Conservation (phyloP, 2,113 vertebrate species). For the Okapia johnstoni region DNA sequence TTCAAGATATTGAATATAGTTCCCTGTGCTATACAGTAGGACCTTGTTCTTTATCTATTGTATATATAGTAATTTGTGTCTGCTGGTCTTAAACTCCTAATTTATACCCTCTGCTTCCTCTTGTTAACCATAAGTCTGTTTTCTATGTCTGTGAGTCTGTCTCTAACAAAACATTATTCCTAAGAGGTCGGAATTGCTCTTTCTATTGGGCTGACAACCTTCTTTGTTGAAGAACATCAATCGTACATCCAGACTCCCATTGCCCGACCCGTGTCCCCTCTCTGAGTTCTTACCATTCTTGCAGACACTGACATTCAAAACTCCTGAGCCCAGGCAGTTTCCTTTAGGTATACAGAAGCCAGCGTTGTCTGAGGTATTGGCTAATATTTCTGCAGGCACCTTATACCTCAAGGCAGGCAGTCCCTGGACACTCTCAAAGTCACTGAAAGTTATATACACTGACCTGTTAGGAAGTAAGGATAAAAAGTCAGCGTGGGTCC, state of each 20-base stretch:
- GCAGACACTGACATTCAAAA: slow-evolving; percentile 92
- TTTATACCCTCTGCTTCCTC: neutral
- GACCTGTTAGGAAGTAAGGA: slow-evolving; percentile 81
- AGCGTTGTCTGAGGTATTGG: slow-evolving; percentile 92
- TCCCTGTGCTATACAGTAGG: neutral
- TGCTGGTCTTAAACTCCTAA: neutral
- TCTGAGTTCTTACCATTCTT: slow-evolving; percentile 84
- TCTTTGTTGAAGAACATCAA: neutral
- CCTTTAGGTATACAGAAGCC: slow-evolving; percentile 93
- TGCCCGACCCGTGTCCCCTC: fast-evolving
- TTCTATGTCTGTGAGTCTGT: neutral
- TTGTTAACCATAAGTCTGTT: neutral
- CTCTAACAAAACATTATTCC: neutral
- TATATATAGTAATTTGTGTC: neutral
- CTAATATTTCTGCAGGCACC: slow-evolving; percentile 87
- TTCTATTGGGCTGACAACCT: neutral
- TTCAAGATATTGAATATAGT: neutral
- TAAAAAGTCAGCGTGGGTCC: neutral
- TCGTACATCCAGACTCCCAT: neutral
- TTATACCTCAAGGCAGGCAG: slow-evolving; percentile 89
- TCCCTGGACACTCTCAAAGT: slow-evolving; percentile 82
- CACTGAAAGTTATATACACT: slow-evolving; percentile 86
- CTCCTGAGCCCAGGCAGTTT: slow-evolving; percentile 90
- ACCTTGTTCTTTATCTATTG: neutral
- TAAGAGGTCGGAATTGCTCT: neutral